A percentile compares a stretch with the other conserved stretches of the same genome.
Evolutionary conservation across 2,888 invertebrate species (phyloP).

Genomic region (Caprella mutica): DNA sequence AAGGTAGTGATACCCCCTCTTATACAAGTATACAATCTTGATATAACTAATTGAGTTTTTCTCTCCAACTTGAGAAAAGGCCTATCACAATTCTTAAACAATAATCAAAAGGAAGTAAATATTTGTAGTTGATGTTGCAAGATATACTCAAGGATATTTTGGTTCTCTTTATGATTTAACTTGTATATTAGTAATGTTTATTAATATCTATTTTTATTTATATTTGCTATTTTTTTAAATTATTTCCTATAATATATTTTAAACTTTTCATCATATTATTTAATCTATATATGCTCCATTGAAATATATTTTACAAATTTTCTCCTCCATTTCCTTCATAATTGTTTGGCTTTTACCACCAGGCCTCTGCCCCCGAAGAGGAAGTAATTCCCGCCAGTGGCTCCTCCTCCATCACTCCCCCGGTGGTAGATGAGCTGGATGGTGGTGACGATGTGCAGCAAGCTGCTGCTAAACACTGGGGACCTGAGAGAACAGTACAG

Average conservation of each 20-base stretch:
- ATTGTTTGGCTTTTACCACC: no score
- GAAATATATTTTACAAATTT: no score
- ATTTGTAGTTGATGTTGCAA: no score
- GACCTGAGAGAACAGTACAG: conserved; percentile 62
- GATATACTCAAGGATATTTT: no score
- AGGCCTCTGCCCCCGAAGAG: neutral
- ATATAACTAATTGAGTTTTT: no score
- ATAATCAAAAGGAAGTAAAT: no score
- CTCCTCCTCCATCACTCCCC: conserved; percentile 13
- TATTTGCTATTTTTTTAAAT: neutral
- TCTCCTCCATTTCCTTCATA: no score
- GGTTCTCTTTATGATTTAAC: conserved; percentile 5
- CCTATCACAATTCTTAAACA: no score
- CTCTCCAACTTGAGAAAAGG: no score
- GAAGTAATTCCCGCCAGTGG: neutral
- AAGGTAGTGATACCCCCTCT: no score
- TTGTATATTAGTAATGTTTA: neutral
- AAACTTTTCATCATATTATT: neutral
- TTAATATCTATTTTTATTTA: neutral
- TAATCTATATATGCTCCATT: neutral
- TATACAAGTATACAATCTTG: no score
- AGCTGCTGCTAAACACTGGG: conserved; percentile 60
- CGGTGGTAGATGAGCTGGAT: conserved; percentile 26
- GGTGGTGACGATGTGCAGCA: neutral
- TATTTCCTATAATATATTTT: conserved; percentile 6